phyloP scores from a whole-genome alignment of 2,113 vertebrate species.

The Alligator sinensis region DNA sequence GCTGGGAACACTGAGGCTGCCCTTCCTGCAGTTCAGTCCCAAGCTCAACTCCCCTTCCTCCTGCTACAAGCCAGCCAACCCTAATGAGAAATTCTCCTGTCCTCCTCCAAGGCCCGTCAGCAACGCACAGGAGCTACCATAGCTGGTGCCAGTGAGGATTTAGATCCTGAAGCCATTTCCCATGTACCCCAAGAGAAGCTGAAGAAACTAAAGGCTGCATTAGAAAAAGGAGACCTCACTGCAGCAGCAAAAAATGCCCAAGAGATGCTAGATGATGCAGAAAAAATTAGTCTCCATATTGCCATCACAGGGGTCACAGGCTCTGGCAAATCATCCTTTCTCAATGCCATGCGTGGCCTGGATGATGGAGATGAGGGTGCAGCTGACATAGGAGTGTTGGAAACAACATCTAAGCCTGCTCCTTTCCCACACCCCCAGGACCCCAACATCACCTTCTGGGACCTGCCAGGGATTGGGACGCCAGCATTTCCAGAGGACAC shows the following conservation, averaged over 20 bases:
- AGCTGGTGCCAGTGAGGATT: neutral
- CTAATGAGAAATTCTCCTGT: neutral
- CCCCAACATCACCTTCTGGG: constrained; percentile 47
- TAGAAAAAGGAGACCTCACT: constrained; percentile 46
- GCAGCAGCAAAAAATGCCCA: constrained; percentile 53
- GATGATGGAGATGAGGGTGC: neutral
- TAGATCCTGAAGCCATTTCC: constrained; percentile 4
- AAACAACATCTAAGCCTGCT: neutral
- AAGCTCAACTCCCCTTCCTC: neutral
- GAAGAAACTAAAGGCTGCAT: neutral
- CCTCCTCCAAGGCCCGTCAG: neutral
- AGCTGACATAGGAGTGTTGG: neutral
- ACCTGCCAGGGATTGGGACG: constrained; percentile 56
- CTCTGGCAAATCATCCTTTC: neutral
- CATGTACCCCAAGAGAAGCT: neutral
- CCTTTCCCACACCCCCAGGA: neutral
- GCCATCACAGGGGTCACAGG: neutral
- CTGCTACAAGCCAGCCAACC: neutral
- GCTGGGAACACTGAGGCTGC: no score
- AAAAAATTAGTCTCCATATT: neutral
- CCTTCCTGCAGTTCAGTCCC: neutral
- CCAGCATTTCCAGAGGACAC: constrained; percentile 10
- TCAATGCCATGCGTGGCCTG: neutral
- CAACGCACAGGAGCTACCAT: neutral
- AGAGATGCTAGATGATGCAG: constrained; percentile 34